A percentile compares a stretch with the other conserved stretches of the same genome.
Conservation (phyloP, 1,140 invertebrate genomes). For the Tribolium madens region DNA sequence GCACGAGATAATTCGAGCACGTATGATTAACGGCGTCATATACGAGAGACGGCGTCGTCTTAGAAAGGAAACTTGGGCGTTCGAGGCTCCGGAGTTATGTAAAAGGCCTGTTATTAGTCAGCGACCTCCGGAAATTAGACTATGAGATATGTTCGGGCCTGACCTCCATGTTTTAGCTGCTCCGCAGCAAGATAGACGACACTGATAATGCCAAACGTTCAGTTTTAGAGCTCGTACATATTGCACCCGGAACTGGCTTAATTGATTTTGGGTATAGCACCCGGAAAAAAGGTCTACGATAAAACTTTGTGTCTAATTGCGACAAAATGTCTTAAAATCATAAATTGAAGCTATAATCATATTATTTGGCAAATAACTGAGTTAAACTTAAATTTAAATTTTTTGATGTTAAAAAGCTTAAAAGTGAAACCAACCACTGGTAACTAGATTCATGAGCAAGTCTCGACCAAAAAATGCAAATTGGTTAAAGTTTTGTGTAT, state of each 20-base stretch:
- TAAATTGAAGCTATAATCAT: too few species aligned
- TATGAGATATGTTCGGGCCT: constrained; percentile 55
- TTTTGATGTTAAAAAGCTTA: too few species aligned
- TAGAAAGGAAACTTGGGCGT: constrained; percentile 49
- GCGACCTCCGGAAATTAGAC: constrained; percentile 57
- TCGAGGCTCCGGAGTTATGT: constrained; percentile 51
- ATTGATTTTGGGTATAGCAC: background rate
- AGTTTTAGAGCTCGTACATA: constrained; percentile 35
- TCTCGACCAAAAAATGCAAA: too few species aligned
- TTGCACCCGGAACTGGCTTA: constrained; percentile 17
- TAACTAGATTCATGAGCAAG: too few species aligned
- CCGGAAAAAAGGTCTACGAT: background rate
- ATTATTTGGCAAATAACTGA: too few species aligned
- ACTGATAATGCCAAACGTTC: constrained; percentile 51
- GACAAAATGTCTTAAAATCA: too few species aligned
- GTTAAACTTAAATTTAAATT: too few species aligned
- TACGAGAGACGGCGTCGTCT: constrained; percentile 27
- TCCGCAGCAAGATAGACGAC: constrained; percentile 54
- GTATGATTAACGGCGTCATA: constrained; percentile 43
- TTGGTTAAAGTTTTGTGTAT: background rate
- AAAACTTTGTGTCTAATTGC: too few species aligned
- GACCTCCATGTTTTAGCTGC: constrained; percentile 50
- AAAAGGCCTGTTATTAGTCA: constrained; percentile 58
- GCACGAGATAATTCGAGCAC: constrained; percentile 32
- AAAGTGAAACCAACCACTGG: too few species aligned